phyloP scores from a whole-genome alignment of 2,113 vertebrate species.

The Phylloscopus trochilus region DNA sequence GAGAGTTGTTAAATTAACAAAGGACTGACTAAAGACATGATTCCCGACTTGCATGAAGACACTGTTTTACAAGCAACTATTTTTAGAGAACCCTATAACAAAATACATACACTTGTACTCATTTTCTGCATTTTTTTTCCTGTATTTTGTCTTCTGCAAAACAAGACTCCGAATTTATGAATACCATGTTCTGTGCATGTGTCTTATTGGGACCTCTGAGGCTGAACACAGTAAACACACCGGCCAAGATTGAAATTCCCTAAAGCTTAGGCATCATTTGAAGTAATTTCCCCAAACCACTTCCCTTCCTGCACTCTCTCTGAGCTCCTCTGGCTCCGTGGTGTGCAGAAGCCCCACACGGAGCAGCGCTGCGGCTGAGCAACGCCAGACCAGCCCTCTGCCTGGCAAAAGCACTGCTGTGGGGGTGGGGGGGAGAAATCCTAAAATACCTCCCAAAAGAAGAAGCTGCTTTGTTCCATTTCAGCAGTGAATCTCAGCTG shows the following conservation, averaged over 20 bases:
- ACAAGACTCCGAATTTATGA: neutral
- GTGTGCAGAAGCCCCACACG: fast-evolving
- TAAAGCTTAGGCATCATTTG: neutral
- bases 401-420: neutral
- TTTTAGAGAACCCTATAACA: neutral
- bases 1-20: neutral
- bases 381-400: neutral
- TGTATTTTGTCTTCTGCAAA: neutral
- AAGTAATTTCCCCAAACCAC: neutral
- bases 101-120: neutral
- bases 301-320: neutral
- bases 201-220: neutral
- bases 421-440: neutral
- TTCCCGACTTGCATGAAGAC: neutral
- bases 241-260: neutral
- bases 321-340: neutral
- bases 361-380: neutral
- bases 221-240: neutral
- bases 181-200: neutral
- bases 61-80: neutral
- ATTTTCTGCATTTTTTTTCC: neutral
- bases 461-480: neutral
- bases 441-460: neutral
- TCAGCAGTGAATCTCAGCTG: neutral
- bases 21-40: neutral